Evolutionary conservation across 2,113 vertebrate genomes (phyloP), one percentile per base, ranked within the genome.

Genomic region (Lophochroa leadbeateri): DNA sequence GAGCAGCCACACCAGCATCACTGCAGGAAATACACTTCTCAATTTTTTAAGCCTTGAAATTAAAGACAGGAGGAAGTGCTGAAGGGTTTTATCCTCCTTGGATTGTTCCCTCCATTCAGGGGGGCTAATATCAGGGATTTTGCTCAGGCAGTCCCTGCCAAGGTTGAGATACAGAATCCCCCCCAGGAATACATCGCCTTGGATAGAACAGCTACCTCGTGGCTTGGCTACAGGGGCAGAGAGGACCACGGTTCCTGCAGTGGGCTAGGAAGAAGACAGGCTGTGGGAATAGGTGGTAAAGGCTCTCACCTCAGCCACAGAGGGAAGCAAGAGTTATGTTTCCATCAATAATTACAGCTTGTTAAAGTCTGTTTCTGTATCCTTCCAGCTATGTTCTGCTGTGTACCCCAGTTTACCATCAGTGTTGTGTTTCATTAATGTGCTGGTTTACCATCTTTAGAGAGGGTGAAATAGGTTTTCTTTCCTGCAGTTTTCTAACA

Each of bases 1-100:
- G n/a, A n/a, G n/a, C n/a, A n/a, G n/a, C n/a, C n/a, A 85, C 68
- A 33, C 31, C 31, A 21, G 74, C 92, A 82, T 70, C 92, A 91
- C 91, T 2, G 0, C 94, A 95, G 81, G 91, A 95, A 94, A 96
- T 52, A 79, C 61, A 72, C 80, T 94, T 96, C 77, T 88, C 94
- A 95, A 78, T 92, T 94, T 96, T 94, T 93, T 83, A 92, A 93
- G 77, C 81, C 92, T 95, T 94, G 92, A 96, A 96, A 95, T 95
- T 96, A 95, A 91, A 95, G 88, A 94, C 67, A 70, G 81, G 86
- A 92, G 86, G 90, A 92, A 91, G 77, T 83, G 84, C 83, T 91
- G 86, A 75, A 91, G 63, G 69, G n/a, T 93, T 95, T 96, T 95
- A 89, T 94, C 90, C 88, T 89, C 1, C 69, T 91, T 65, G 10